Evolutionary conservation across 2,888 invertebrate genomes (phyloP), one percentile per base, ranked within the genome.

Genomic region (Coelinius sp.): DNA sequence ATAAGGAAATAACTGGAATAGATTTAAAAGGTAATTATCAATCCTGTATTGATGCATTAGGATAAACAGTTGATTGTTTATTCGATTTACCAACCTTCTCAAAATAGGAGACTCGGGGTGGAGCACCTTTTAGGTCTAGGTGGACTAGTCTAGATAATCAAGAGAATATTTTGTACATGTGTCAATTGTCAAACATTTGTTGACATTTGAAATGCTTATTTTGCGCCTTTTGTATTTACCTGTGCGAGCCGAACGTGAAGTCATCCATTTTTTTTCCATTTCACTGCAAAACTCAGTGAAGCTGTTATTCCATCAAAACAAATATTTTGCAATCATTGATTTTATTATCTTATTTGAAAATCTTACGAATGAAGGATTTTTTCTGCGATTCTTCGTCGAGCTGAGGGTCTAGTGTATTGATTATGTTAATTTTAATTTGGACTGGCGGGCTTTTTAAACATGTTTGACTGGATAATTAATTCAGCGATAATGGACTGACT

Each of bases 41-140:
- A 8, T 8, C 46, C 20, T 8, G 14, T 49, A 17, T 20, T 49
- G 20, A 49, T 17, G 17, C 17, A 14, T 49, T 14, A 49, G 8
- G 1, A 49, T 49, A 6, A 20, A 59, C 22, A 10, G 2, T 17
- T 35, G 31, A 20, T 41, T 25, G 44, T 65, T 17, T 25, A 44
- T 46, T 75, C 76, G 75, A 1, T 17, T 20, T 20, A 49, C 46
- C 1, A 78, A 87, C 91, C 88, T 91, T 90, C 86, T 91, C 89
- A 63, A 91, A 89, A 80, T 90, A 92, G 63, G 86, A 85, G 5
- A 92, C 85, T 82, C 91, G 92, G 44, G 93, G 92, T 4, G 94
- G 93, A 31, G 93, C 93, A 59, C 94, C 93, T 87, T 94, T 94
- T 71, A 94, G 85, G 87, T 94, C 94, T 76, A 94, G 88, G 85